phyloP scores from a whole-genome alignment of 1,140 invertebrate species.

The Geopemphigus sp. region DNA sequence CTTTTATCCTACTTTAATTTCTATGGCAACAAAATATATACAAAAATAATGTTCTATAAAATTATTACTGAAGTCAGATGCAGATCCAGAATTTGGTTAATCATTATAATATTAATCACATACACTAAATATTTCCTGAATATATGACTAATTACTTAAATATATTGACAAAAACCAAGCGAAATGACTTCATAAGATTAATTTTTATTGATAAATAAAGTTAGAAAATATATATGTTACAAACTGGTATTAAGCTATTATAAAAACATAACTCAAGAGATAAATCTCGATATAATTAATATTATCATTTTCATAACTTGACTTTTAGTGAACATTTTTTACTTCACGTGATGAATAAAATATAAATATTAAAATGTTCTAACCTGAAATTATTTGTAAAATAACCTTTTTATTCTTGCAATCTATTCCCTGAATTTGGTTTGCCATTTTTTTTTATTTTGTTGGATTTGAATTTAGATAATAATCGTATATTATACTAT shows the following conservation, averaged over 20 bases:
- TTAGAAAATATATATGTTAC: neutral
- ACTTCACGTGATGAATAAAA: too few species aligned
- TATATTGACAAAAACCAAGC: too few species aligned
- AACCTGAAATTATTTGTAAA: constrained; percentile 8
- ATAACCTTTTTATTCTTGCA: neutral
- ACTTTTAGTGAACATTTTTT: neutral
- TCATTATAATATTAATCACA: too few species aligned
- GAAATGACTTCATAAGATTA: neutral
- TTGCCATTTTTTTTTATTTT: constrained; percentile 9
- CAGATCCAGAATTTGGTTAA: too few species aligned
- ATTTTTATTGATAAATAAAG: neutral
- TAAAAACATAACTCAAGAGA: neutral
- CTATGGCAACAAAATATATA: neutral
- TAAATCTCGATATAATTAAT: neutral
- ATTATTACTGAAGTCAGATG: too few species aligned
- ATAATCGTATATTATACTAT: too few species aligned
- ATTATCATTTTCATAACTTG: too few species aligned
- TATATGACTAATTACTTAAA: neutral
- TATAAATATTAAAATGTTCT: neutral
- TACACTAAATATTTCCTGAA: neutral
- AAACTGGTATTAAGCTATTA: too few species aligned
- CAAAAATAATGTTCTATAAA: neutral
- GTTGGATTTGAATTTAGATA: neutral
- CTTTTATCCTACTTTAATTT: neutral
- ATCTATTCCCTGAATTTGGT: neutral